Conservation (phyloP, 2,888 invertebrate genomes). For the Beris morrisii region DNA sequence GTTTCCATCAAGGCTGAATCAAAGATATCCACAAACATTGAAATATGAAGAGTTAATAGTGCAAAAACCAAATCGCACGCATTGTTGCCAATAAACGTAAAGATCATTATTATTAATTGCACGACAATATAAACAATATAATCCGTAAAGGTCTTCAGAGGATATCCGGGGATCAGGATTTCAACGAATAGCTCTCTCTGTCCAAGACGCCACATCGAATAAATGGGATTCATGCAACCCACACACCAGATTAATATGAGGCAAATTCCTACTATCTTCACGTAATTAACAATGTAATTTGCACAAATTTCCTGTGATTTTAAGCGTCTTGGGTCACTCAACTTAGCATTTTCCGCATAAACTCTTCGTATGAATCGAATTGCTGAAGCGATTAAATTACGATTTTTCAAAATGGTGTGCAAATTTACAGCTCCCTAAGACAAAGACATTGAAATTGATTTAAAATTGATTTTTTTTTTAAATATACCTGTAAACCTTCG, state of each 20-base stretch:
- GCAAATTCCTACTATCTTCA: neutral
- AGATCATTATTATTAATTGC: neutral
- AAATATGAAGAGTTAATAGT: neutral
- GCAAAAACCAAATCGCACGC: slow-evolving; percentile 2
- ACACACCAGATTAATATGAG: neutral
- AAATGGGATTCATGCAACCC: neutral
- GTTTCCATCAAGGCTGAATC: neutral
- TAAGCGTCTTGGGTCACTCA: neutral
- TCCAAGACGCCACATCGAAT: neutral
- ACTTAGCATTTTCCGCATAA: neutral
- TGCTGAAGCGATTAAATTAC: neutral
- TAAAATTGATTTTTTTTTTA: too few species aligned
- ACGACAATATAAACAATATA: neutral
- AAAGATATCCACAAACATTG: neutral
- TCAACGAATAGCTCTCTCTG: slow-evolving; percentile 1
- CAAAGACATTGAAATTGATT: neutral
- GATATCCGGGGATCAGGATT: neutral
- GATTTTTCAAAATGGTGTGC: neutral
- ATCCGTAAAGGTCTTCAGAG: neutral
- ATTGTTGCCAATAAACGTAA: neutral
- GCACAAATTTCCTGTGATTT: neutral
- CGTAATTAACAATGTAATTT: neutral
- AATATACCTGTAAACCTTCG: neutral
- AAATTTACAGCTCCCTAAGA: neutral
- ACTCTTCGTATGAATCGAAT: neutral